Evolutionary conservation across 2,113 vertebrate genomes (phyloP), one percentile per base, ranked within the genome.

Genomic region (Nothobranchius kuhntae): DNA sequence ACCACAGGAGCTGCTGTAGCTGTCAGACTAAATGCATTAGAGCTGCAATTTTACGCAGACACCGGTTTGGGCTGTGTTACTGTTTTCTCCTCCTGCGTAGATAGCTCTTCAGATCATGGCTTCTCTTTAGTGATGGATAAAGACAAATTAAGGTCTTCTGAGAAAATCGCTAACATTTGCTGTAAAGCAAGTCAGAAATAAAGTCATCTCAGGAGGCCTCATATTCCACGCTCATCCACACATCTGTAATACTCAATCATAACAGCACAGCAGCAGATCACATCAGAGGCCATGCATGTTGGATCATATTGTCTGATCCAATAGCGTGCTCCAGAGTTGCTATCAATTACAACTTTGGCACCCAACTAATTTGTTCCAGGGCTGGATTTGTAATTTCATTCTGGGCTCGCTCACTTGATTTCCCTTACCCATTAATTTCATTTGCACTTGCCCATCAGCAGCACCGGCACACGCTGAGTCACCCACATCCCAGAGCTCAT

Each of bases 341-440:
- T 91, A 93, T 93, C 92, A 93, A 94, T 93, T 93, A 94, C 91
- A 93, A 91, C 90, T 93, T 90, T 91, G 91, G 89, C 91, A 91
- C 92, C 86, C 89, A 86, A 90, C 92, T 92, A 92, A 94, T 92
- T 93, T 85, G 89, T 93, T 91, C 80, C 83, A 91, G 86, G 75
- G 84, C 83, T 65, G 85, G 80, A 90, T 89, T 91, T 87, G 85
- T 92, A 93, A 94, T 94, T 93, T 91, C 88, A 94, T 94, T 93
- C 90, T 85, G 57, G 81, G 77, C 86, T 90, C 87, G 65, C 87
- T 93, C 91, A 93, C 90, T 92, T 92, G 91, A 93, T 92, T 93
- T 92, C 89, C 92, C 92, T 87, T 84, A 91, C 87, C 91, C 90
- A 93, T 93, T 93, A 92, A 93, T 92, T 92, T 91, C 88, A 94